Percentiles rank a stretch among this genome's conserved stretches.
Evolutionary conservation across 2,113 vertebrate genomes (phyloP).

Genomic region (rabbit (Oryctolagus cuniculus)): DNA sequence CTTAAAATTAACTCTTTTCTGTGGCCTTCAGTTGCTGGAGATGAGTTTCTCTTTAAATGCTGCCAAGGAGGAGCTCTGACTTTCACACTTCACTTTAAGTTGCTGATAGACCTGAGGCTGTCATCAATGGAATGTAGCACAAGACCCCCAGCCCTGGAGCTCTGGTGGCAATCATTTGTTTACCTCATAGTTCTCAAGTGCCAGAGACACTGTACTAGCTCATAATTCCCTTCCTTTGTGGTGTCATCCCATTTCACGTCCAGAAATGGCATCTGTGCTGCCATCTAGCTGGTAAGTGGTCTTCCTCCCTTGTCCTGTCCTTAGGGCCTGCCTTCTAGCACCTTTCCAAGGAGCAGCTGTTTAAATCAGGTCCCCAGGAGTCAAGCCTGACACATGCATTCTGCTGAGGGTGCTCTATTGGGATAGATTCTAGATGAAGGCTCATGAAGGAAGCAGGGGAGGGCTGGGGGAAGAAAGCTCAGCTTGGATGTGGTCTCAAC

Average conservation of each 20-base stretch:
- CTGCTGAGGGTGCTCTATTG: not conserved
- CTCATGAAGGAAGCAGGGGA: not conserved
- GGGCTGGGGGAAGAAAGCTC: not conserved
- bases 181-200: not conserved
- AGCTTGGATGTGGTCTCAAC: not conserved
- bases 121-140: not conserved
- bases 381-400: not conserved
- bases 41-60: not conserved
- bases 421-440: not conserved
- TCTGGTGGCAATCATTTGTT: not conserved
- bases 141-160: not conserved
- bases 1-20: not conserved
- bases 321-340: not conserved
- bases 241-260: not conserved
- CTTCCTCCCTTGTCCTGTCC: not conserved
- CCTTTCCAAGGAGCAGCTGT: not conserved
- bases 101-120: not conserved
- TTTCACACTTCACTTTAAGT: not conserved
- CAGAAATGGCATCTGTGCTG: not conserved
- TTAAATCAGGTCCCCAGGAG: not conserved
- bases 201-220: not conserved
- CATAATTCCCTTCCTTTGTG: not conserved
- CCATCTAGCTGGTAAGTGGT: not conserved
- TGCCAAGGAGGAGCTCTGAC: not conserved
- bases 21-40: not conserved